Evolutionary conservation across 2,113 vertebrate species (phyloP).

Genomic region (Sinosuthora webbiana): DNA sequence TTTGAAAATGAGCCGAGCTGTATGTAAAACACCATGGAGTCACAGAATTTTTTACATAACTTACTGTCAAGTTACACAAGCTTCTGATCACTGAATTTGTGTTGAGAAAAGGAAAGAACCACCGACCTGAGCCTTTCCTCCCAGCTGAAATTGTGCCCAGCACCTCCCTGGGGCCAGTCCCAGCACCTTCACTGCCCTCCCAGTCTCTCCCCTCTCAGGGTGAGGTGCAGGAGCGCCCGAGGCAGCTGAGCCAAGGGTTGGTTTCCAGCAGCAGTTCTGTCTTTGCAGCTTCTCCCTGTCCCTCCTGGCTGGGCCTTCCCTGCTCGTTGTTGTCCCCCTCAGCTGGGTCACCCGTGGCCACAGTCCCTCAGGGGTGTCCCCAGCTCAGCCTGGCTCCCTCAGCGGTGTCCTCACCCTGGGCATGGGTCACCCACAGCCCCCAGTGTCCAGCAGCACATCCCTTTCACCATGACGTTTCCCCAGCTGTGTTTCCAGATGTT

Average conservation of each 20-base stretch:
- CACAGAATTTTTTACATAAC: not conserved
- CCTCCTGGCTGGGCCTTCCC: fast-evolving
- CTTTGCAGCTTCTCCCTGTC: not conserved
- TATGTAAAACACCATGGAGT: not conserved
- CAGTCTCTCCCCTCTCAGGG: not conserved
- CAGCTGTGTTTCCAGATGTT: not conserved
- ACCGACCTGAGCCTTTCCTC: fast-evolving
- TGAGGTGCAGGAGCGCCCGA: fast-evolving
- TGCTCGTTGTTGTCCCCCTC: not conserved
- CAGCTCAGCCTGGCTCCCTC: not conserved
- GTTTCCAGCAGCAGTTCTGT: not conserved
- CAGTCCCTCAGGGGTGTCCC: not conserved
- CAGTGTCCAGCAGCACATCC: fast-evolving
- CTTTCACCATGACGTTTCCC: fast-evolving
- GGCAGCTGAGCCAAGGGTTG: fast-evolving
- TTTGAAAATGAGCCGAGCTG: not conserved
- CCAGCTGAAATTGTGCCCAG: fast-evolving
- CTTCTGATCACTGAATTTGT: not conserved
- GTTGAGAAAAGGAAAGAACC: not conserved
- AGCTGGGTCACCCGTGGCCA: fast-evolving
- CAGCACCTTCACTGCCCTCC: fast-evolving
- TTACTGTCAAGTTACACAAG: not conserved
- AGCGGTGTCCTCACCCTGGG: fast-evolving
- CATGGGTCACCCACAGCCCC: not conserved
- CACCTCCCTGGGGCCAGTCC: fast-evolving